Conservation (phyloP, 64 coral and sea anemone genomes). For the Actinia tenebrosa region DNA sequence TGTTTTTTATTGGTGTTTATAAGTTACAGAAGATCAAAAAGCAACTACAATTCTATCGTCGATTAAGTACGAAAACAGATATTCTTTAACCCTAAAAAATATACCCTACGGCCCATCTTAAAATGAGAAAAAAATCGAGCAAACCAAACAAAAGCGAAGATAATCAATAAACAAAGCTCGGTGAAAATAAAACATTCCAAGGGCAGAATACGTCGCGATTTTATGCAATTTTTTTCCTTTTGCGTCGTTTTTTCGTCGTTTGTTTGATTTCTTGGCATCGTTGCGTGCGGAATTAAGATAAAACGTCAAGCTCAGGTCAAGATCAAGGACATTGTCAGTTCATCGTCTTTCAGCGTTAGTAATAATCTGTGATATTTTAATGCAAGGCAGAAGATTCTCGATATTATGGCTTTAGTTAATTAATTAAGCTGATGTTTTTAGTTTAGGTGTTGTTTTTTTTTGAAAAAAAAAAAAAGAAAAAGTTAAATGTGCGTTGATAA, state of each 20-base stretch:
- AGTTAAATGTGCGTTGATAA: neutral
- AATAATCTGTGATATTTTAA: slow-evolving; percentile 10
- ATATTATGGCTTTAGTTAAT: neutral
- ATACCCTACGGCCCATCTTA: neutral
- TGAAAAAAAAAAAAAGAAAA: neutral
- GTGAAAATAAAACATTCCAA: neutral
- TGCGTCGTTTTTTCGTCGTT: neutral
- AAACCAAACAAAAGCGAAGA: neutral
- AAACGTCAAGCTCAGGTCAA: neutral
- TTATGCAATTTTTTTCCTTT: neutral
- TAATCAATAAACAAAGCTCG: neutral
- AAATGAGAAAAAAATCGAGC: neutral
- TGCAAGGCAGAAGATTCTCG: neutral
- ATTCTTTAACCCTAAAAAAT: neutral
- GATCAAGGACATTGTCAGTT: slow-evolving; percentile 14
- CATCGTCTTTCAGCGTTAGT: neutral
- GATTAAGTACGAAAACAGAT: neutral
- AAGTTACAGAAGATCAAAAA: neutral
- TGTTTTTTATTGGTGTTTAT: neutral
- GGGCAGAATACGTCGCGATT: neutral
- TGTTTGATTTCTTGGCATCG: neutral
- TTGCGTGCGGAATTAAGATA: slow-evolving; percentile 5
- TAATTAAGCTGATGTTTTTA: neutral
- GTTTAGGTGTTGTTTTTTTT: neutral
- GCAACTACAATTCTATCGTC: neutral